These are phyloP conservation scores for Ichneumoninae sp. DNA, from an alignment of 2,888 invertebrate species.

Conservation along the genomic window DNA sequence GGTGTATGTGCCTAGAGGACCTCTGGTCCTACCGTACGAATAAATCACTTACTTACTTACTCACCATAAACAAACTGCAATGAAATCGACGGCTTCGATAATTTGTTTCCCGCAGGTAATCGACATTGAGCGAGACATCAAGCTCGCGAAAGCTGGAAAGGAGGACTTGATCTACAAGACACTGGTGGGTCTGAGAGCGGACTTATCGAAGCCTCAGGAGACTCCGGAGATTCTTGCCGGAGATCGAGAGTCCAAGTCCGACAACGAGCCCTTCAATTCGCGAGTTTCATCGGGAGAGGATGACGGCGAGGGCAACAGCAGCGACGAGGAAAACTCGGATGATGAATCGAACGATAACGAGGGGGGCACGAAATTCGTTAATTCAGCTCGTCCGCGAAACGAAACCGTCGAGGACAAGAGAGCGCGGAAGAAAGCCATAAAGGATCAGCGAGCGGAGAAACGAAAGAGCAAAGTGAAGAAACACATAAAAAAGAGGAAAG, in stretches of 20 bases:
- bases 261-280: slow-evolving; percentile 72
- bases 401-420: slow-evolving; percentile 93
- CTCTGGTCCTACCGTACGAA: too few species aligned
- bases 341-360: slow-evolving; percentile 74
- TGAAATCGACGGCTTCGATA: not conserved
- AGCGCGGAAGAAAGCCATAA: slow-evolving; percentile 94
- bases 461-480: slow-evolving; percentile 96
- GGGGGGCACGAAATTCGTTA: slow-evolving; percentile 86
- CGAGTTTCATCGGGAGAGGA: slow-evolving; percentile 69
- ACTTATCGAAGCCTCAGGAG: slow-evolving; percentile 90
- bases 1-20: too few species aligned
- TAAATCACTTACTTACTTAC: too few species aligned
- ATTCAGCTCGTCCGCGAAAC: slow-evolving; percentile 89
- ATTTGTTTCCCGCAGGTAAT: slow-evolving; percentile 86
- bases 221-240: slow-evolving; percentile 87
- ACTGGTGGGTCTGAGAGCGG: slow-evolving; percentile 92
- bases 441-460: slow-evolving; percentile 94
- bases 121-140: slow-evolving; percentile 94
- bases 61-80: slow-evolving; percentile 22
- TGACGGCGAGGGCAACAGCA: slow-evolving; percentile 73
- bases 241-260: slow-evolving; percentile 78
- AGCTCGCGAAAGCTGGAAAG: slow-evolving; percentile 90
- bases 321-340: slow-evolving; percentile 72
- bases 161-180: slow-evolving; percentile 93
- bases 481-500: slow-evolving; percentile 95